Base-by-base conservation (phyloP, 2,888 invertebrate genomes). In the Pammene aurita region DNA sequence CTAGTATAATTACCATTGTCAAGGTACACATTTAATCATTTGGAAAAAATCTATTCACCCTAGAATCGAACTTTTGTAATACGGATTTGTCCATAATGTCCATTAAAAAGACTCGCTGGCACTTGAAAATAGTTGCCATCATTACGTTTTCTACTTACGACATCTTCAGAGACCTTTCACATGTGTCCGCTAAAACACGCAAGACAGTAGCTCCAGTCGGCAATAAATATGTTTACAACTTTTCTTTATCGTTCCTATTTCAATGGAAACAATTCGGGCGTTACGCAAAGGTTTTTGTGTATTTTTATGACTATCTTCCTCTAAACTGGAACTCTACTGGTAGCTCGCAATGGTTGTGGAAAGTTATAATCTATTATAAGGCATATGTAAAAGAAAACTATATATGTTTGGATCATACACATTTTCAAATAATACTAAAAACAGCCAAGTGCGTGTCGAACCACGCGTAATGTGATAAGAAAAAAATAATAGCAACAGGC, bases 251-350 rank as follows among this genome's bases (percentile, higher is more conserved):
- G 50, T 50, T 48, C 44, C 50, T 63, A 57, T 62, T 48, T 50
- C 50, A 57, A 56, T 62, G 41, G 56, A 62, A 52, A 60, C 55
- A 46, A 67, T 60, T 66, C 60, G 11, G 14, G 52, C n/a, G 52
- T 38, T 60, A 26, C 54, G 60, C 60, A 54, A 60, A 38, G 48
- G 35, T 26, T 57, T 65, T 48, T 44, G 42, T 35, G 38, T 18
- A 57, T 34, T 13, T 66, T 67, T 68, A 68, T 58, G 13, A 58
- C 58, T 26, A 11, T 50, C 62, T 68, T 68, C 68, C 68, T 68
- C 68, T 64, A 68, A 68, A 58, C 64, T 68, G 68, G 63, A 58
- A 50, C 50, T 63, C 34, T 41, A 11, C 42, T 56, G 13, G 58
- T 58, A 64, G 54, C 67, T 7, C 16, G 14, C 42, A 38, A 44